Evolutionary conservation across 2,797 vertebrate genomes (phyloP), one percentile per base, ranked within the genome.

Genomic region (Notolepis coatsorum): DNA sequence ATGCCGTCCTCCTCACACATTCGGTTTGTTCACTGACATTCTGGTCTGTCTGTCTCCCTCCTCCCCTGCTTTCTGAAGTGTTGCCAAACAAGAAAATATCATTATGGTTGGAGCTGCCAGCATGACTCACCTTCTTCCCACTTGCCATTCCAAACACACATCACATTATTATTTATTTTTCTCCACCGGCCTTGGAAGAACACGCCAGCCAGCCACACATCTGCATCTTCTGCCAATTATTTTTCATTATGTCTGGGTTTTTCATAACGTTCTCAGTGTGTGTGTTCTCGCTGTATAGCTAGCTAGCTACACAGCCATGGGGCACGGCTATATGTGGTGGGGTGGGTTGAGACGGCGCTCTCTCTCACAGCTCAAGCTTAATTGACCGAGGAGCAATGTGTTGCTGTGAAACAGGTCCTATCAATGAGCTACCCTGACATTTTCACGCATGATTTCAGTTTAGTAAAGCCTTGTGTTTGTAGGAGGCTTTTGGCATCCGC

Each of bases 191-290:
- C 73, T 77, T 15, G 7, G 15, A 51, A 55, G 55, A 77, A 65
- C 28, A 21, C 27, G 49, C 59, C 77, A 73, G 79, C 73, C 77
- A 75, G 81, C 15, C 65, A 77, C 45, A 38, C 77, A 86, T 89
- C 86, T 90, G 82, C 82, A 87, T 88, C 80, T 79, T 72, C 72
- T 71, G 70, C 79, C 89, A 88, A 88, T 91, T 87, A 91, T 83
- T 87, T 70, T 78, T 55, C 15, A 53, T 66, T 4, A 75, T 73
- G 77, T 46, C 41, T 17, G 28, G 47, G 59, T 56, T 79, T 48
- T 71, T 51, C 57, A 57, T 81, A 71, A 54, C 53, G 71, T 66
- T 77, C 62, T 51, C 23, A 50, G 59, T 17, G 24, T 24, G 18
- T 18, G 37, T 50, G 52, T 25, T 48, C 31, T 59, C 25, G 51